These are phyloP conservation scores for Ladona fulva DNA, from an alignment of 1,140 invertebrate genomes.

Conservation along the genomic window DNA sequence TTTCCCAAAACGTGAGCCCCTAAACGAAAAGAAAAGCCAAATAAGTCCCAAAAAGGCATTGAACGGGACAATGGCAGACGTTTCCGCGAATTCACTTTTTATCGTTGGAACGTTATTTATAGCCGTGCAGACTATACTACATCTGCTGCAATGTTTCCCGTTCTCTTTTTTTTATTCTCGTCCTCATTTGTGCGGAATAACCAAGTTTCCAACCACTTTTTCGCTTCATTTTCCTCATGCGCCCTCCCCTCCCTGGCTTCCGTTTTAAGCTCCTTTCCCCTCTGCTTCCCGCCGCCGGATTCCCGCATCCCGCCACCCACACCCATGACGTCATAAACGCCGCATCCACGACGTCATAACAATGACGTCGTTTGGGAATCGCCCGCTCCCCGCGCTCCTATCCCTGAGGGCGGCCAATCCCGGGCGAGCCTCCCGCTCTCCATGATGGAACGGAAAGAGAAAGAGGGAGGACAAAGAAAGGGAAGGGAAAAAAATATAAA, in stretches of 20 bases:
- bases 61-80: no score
- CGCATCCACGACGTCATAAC: conserved; percentile 2
- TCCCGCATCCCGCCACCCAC: background rate
- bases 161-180: no score
- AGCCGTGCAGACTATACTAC: no score
- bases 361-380: background rate
- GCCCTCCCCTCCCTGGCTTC: background rate
- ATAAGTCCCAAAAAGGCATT: no score
- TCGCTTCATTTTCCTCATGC: background rate
- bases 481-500: background rate
- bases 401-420: background rate
- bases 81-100: no score
- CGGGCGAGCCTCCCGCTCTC: background rate
- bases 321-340: background rate
- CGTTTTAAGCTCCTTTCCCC: background rate
- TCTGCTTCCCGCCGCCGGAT: background rate
- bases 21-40: no score
- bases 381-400: background rate
- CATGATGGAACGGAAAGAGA: background rate
- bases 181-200: no score
- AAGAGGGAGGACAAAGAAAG: background rate
- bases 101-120: no score
- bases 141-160: no score
- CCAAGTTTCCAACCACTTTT: background rate
- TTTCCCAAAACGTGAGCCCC: no score